phyloP scores from a whole-genome alignment of 2,888 invertebrate genomes.

The Xestia rhomboidea region DNA sequence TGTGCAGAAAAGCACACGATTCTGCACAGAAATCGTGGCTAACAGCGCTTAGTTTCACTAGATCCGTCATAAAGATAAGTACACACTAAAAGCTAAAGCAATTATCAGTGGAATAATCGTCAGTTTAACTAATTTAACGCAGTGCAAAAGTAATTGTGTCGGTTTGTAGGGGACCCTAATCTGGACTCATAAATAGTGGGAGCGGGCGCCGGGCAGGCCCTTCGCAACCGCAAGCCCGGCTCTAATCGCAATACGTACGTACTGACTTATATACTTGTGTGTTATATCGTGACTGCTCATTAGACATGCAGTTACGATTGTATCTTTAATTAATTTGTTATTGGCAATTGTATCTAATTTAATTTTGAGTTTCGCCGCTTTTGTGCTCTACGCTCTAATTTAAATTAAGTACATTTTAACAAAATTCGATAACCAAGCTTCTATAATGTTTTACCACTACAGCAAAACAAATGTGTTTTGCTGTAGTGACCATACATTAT shows the following conservation, averaged over 20 bases:
- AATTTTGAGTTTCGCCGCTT: neutral
- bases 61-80: constrained; percentile 51
- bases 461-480: neutral
- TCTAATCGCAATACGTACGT: constrained; percentile 35
- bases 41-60: constrained; percentile 30
- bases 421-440: neutral
- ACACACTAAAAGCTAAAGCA: constrained; percentile 52
- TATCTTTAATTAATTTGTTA: constrained; percentile 31
- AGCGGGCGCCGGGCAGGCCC: constrained; percentile 22
- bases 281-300: constrained; percentile 32
- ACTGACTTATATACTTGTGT: constrained; percentile 27
- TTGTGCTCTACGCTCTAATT: neutral
- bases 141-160: constrained; percentile 66
- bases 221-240: constrained; percentile 52
- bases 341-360: neutral
- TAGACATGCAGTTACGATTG: constrained; percentile 32
- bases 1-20: neutral
- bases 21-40: constrained; percentile 16
- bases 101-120: constrained; percentile 58
- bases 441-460: too few relatives aligned
- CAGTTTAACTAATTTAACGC: constrained; percentile 57
- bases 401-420: neutral
- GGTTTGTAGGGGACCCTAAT: constrained; percentile 63
- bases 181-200: constrained; percentile 65
- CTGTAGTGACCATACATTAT: neutral